Evolutionary conservation across 2,113 vertebrate genomes (phyloP).

Genomic region (Amblyopsis rosae): DNA sequence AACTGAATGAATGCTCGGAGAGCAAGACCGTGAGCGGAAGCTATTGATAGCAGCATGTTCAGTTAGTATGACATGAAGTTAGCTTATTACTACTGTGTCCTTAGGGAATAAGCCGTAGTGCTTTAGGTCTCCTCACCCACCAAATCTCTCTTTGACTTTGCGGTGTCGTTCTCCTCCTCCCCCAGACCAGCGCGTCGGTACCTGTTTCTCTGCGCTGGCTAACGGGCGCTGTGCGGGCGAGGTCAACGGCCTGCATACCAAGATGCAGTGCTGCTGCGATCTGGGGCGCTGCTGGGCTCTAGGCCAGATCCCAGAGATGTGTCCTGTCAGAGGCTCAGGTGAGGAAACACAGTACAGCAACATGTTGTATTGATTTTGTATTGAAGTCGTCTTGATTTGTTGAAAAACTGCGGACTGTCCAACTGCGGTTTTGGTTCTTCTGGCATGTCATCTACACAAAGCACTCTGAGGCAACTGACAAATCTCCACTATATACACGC

Average conservation of each 20-base stretch:
- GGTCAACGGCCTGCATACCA: conserved; percentile 86
- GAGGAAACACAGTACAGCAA: conserved; percentile 48
- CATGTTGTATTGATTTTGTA: no score
- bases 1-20: no score
- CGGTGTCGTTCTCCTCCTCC: not conserved
- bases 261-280: conserved; percentile 95
- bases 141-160: not conserved
- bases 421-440: no score
- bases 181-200: conserved; percentile 90
- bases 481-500: not conserved
- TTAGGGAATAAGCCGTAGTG: not conserved
- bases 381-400: not conserved
- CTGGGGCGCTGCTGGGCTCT: conserved; percentile 92
- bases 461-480: not conserved
- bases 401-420: not conserved
- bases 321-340: conserved; percentile 92
- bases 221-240: conserved; percentile 90
- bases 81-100: not conserved
- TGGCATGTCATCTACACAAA: no score
- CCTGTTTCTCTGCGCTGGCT: conserved; percentile 89
- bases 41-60: no score
- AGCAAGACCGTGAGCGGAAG: no score
- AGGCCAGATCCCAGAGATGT: conserved; percentile 90
- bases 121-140: not conserved
- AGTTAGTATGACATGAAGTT: no score